phyloP scores from a whole-genome alignment of 92 coral and sea anemone genomes.

The Heteractis magnifica region DNA sequence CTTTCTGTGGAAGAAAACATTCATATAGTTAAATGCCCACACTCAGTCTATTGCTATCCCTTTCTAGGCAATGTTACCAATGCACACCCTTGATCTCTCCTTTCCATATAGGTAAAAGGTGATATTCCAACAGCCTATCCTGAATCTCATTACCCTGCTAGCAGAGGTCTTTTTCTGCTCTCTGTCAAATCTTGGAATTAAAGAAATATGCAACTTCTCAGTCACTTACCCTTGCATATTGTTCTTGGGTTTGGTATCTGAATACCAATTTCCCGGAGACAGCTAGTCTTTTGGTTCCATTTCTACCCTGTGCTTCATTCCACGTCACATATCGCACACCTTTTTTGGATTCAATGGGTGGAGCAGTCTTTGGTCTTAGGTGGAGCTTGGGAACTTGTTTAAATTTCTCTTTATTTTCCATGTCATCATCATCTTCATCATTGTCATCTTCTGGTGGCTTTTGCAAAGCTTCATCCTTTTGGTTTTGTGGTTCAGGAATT shows the following conservation, averaged over 20 bases:
- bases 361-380: constrained; percentile 92
- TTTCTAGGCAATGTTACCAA: no score
- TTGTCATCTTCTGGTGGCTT: constrained; percentile 25
- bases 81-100: no score
- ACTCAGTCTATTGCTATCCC: no score
- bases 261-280: constrained; percentile 35
- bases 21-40: no score
- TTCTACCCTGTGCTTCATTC: constrained; percentile 76
- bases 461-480: constrained; percentile 26
- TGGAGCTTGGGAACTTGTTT: constrained; percentile 82
- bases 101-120: no score
- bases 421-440: constrained; percentile 41
- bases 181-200: background rate
- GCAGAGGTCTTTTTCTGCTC: background rate
- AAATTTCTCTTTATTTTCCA: constrained; percentile 47
- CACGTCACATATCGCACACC: constrained; percentile 88
- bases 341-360: constrained; percentile 58
- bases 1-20: no score
- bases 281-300: constrained; percentile 45
- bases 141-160: background rate
- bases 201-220: background rate
- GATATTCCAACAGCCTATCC: no score
- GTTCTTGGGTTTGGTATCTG: constrained; percentile 19
- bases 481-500: constrained; percentile 49
- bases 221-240: constrained; percentile 34